phyloP scores from a whole-genome alignment of 2,888 invertebrate species.

The Chesias legatella region DNA sequence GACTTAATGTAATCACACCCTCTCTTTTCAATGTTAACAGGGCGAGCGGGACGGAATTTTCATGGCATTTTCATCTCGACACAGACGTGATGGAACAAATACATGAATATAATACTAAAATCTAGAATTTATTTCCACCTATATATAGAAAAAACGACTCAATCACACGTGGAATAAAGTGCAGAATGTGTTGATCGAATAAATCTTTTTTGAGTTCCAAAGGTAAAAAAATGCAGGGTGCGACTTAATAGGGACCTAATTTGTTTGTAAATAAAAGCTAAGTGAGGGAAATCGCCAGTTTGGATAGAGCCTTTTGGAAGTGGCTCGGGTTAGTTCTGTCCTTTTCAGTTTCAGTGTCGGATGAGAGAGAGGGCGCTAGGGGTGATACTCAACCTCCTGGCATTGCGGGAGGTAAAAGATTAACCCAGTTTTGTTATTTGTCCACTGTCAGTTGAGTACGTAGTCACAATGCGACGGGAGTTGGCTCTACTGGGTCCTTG shows the following conservation, averaged over 20 bases:
- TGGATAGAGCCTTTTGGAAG: conserved; percentile 49
- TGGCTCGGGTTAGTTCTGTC: conserved; percentile 45
- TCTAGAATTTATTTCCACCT: conserved; percentile 50
- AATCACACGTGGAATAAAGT: conserved; percentile 51
- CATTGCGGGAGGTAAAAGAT: conserved; percentile 76
- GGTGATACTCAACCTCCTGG: conserved; percentile 67
- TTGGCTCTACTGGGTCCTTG: conserved; percentile 67
- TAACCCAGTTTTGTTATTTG: conserved; percentile 81
- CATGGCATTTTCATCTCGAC: conserved; percentile 73
- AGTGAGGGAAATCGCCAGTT: conserved; percentile 27
- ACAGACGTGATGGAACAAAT: conserved; percentile 75
- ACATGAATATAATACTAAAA: conserved; percentile 77
- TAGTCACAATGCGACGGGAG: conserved; percentile 76
- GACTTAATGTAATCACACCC: conserved; percentile 62
- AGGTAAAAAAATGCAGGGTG: conserved; percentile 56
- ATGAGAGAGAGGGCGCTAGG: conserved; percentile 55
- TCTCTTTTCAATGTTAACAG: conserved; percentile 56
- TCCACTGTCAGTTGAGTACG: conserved; percentile 80
- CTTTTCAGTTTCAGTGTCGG: conserved; percentile 55
- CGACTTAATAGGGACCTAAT: conserved; percentile 48
- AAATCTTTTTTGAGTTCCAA: conserved; percentile 72
- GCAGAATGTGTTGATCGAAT: conserved; percentile 53
- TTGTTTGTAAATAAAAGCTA: conserved; percentile 36
- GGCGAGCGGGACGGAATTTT: conserved; percentile 63
- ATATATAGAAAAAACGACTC: conserved; percentile 52